These are phyloP conservation scores for Chromobotia macracanthus DNA, from an alignment of 2,797 vertebrate species.

Conservation along the genomic window DNA sequence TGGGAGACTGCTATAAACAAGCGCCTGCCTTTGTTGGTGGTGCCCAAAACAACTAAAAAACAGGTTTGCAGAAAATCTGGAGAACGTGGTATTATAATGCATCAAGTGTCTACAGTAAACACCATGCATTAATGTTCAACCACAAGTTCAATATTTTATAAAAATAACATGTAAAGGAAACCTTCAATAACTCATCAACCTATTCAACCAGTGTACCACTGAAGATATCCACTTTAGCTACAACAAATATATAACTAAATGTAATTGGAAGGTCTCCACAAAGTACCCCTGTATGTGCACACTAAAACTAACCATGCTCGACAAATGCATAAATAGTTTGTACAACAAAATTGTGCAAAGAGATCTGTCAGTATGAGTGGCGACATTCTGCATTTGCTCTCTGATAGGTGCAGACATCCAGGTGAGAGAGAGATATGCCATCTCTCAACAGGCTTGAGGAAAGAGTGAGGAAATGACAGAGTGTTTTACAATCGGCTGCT, in stretches of 20 bases:
- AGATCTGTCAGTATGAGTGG: constrained; percentile 7
- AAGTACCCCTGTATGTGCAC: neutral
- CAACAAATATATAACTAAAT: neutral
- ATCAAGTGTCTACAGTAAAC: neutral
- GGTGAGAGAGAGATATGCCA: constrained; percentile 41
- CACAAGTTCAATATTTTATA: neutral
- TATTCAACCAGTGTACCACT: constrained; percentile 40
- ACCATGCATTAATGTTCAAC: neutral
- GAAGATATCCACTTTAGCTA: constrained; percentile 6
- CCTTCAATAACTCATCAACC: constrained; percentile 51
- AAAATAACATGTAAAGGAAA: neutral
- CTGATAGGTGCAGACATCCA: constrained; percentile 36
- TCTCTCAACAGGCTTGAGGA: constrained; percentile 33
- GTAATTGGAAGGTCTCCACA: neutral
- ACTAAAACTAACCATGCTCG: neutral
- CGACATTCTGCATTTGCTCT: constrained; percentile 20
- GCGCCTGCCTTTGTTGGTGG: neutral
- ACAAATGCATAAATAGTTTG: neutral
- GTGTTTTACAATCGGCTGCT: constrained; percentile 26
- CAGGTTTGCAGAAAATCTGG: constrained; percentile 19
- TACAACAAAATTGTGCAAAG: constrained; percentile 11
- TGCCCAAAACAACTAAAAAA: neutral
- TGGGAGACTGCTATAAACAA: neutral
- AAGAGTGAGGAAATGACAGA: constrained; percentile 3
- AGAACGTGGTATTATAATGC: neutral